Evolutionary conservation across 1,140 invertebrate genomes (phyloP).

Genomic region (Drosophila tristis): DNA sequence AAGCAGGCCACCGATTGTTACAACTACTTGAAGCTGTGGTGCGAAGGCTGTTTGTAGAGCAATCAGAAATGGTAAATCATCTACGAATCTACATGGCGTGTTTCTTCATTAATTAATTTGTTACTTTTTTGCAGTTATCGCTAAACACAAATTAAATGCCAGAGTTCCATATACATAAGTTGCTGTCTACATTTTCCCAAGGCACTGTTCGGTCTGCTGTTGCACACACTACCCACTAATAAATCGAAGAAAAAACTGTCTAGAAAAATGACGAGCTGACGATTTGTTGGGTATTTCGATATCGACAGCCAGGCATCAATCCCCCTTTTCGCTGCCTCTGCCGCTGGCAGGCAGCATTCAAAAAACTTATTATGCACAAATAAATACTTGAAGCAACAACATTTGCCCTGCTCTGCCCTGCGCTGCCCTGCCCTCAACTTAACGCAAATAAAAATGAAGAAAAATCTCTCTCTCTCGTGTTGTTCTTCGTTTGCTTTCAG

Average conservation of each 20-base stretch:
- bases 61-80: neutral
- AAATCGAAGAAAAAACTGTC: slow-evolving; percentile 72
- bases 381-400: slow-evolving; percentile 59
- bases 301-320: slow-evolving; percentile 61
- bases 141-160: too few species aligned
- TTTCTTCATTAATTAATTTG: too few species aligned
- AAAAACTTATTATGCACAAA: slow-evolving; percentile 82
- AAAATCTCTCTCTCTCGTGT: slow-evolving; percentile 45
- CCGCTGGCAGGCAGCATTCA: slow-evolving; percentile 17
- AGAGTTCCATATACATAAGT: neutral
- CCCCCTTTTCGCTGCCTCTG: slow-evolving; percentile 2
- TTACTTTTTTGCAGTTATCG: too few species aligned
- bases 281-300: slow-evolving; percentile 81
- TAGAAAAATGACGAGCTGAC: slow-evolving; percentile 82
- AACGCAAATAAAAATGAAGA: slow-evolving; percentile 75
- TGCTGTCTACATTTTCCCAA: neutral
- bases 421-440: neutral
- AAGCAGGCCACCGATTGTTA: neutral
- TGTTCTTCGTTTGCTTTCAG: slow-evolving; percentile 38
- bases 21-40: neutral
- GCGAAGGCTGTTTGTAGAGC: too few species aligned
- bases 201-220: slow-evolving; percentile 31
- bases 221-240: slow-evolving; percentile 38
- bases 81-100: too few species aligned
- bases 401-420: slow-evolving; percentile 24